Conservation (phyloP, 2,113 vertebrate species). For the Cryptomyrus ogoouensis region DNA sequence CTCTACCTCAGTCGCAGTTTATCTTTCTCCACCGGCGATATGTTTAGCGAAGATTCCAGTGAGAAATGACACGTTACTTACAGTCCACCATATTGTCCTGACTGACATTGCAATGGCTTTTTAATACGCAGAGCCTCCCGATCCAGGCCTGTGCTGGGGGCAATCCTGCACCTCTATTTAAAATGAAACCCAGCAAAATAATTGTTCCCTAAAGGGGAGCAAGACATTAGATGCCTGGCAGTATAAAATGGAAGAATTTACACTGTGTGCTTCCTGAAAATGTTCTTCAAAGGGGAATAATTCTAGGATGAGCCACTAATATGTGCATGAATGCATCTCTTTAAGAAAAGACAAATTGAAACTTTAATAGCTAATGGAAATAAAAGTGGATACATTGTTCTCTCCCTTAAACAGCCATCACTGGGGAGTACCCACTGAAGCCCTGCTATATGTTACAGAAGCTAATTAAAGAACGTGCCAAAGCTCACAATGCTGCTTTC, state of each 20-base stretch:
- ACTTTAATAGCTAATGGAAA: not conserved
- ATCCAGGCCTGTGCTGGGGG: not conserved
- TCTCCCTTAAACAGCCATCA: not conserved
- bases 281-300: not conserved
- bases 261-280: not conserved
- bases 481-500: not conserved
- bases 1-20: not conserved
- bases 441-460: not conserved
- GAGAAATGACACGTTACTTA: not conserved
- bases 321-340: not conserved
- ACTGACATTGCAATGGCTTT: not conserved
- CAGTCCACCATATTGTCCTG: not conserved
- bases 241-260: not conserved
- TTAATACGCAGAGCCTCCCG: not conserved
- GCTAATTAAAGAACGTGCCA: not conserved
- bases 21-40: not conserved
- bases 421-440: too few relatives aligned
- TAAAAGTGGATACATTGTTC: not conserved
- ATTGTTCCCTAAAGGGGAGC: not conserved
- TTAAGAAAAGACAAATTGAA: slow-evolving; percentile 1
- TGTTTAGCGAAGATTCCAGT: not conserved
- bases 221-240: not conserved
- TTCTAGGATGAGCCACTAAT: not conserved
- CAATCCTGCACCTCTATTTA: not conserved
- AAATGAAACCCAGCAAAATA: not conserved